Base-by-base conservation (phyloP, 2,797 vertebrate genomes). In the Sebastes vulpes region DNA sequence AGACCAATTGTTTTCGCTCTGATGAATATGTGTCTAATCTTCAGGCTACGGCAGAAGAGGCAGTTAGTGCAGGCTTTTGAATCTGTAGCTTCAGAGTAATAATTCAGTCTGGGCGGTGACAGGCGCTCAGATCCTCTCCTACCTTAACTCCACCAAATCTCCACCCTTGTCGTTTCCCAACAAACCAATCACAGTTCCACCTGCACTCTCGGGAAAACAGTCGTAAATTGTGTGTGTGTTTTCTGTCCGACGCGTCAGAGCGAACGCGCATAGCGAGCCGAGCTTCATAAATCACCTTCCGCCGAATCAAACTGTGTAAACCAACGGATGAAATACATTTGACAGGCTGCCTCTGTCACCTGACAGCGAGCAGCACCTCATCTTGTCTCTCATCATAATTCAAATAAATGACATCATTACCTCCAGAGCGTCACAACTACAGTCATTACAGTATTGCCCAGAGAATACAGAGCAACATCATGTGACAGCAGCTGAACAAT, bases 321-420 rank as follows among this genome's bases (percentile, higher is more conserved):
- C 42, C 6, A n/a, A 72, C 58, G 26, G 67, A 81, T 52, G 66
- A 48, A 50, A 72, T 7, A 25, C 38, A 25, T 48, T 4, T 69
- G 80, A 85, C 73, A 32, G 48, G 46, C 72, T 5, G 50, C 35
- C n/a, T 38, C 77, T 68, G 73, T 75, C 73, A 61, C 42, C 67
- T 71, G 78, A 71, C 75, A 72, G 75, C 70, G 14, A 75, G 68
- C 63, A 10, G 58, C 56, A 6, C 16, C 82, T 63, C 54, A 28
- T 65, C 32, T 74, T 20, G 20, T 65, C 42, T 58, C 74, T 78
- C 48, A 60, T 79, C 67, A 74, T 82, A 85, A 87, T 63, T 75
- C 64, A 83, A 76, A 89, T 63, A 85, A 81, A 89, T 83, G 59
- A 83, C 82, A 77, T 77, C 56, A 72, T 84, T 86, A 84, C 81